Base-by-base conservation (phyloP, 1,140 invertebrate species). In the Heterodera schachtii region DNA sequence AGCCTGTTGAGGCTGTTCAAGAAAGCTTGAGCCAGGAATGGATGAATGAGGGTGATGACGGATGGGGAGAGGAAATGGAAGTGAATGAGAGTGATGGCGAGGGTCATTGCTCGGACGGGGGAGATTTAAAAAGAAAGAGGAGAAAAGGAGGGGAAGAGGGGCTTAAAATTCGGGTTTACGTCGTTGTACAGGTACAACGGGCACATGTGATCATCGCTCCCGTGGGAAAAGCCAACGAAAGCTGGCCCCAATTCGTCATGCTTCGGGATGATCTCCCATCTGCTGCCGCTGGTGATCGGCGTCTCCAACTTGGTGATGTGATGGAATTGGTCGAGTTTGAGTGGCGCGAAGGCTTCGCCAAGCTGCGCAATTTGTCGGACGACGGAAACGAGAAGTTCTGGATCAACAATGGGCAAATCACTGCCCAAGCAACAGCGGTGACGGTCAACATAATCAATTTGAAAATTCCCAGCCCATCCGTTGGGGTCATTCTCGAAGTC, bases 381-480 rank as follows among this genome's bases (percentile, higher is more conserved):
- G 8, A n/a, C 4, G 52, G n/a, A 3, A 21, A 74, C 19, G n/a
- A 7, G 8, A 74, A 7, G n/a, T 7, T 41, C 3, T 74, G 73
- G 73, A 19, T 74, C 19, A 31, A 74, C 52, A 57, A 49, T 41
- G 73, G 73, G 0, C 52, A 49, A n/a, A 74, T 74, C 19, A 74
- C 19, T 21, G 73, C 73, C 52, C 73, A 74, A 21, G 73, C 73
- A 41, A n/a, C 21, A 41, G 73, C 73, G 3, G 9, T 8, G 2
- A 8, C 41, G n/a, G 52, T 74, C n/a, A 43, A 2, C 11, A 2
- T 74, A 1, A 9, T 57, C 4, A 8, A 43, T 9, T 1, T n/a
- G 9, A 74, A 49, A 21, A 6, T 49, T 6, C 4, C 52, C 6
- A n/a, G 21, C 6, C 46, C 46, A 57, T 0, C 73, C 0, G 21